Evolutionary conservation across 2,113 vertebrate species (phyloP), one percentile per base, ranked within the genome.

Genomic region (Tetraodon nigroviridis): DNA sequence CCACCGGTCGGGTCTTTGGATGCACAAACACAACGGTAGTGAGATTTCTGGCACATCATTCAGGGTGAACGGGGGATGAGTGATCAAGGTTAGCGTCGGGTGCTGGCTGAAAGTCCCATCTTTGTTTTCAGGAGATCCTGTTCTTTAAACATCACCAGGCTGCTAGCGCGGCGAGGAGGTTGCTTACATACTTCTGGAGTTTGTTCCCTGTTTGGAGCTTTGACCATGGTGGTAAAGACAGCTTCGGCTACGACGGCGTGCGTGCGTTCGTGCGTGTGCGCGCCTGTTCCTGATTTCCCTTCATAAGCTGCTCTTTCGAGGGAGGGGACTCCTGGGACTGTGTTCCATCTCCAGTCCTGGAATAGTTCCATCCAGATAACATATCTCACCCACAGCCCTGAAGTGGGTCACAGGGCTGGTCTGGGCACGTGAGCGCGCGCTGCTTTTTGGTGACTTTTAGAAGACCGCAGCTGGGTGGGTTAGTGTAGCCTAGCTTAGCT

Each of bases 301-400:
- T 50, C 42, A 27, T 67, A 47, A 24, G 22, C 62, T 46, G 49
- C 55, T 40, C 24, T 27, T 27, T 27, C 5, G 24, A 29, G 32
- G 53, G n/a, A n/a, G 29, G 44, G 19, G 37, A 21, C 42, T 49
- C 47, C 44, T 46, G 32, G 51, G 61, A 47, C 59, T 2, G 7
- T 20, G 11, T 22, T 48, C 51, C 52, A 50, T 68, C 72, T 67
- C 51, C 67, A 1, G 1, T 55, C 64, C 71, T 58, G 55, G 71
- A 82, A 78, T 78, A 79, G 74, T 67, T 61, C 41, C 65, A 75
- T 76, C 61, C 49, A 60, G 78, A 81, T 69, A 65, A 21, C 56
- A 44, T 67, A 72, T 75, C 69, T 76, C 65, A 73, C 71, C 79
- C 75, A 73, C 45, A 46, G 51, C 48, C 46, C 19, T 60, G 50